phyloP scores from a whole-genome alignment of 2,888 invertebrate species.

The Diloba caeruleocephala region DNA sequence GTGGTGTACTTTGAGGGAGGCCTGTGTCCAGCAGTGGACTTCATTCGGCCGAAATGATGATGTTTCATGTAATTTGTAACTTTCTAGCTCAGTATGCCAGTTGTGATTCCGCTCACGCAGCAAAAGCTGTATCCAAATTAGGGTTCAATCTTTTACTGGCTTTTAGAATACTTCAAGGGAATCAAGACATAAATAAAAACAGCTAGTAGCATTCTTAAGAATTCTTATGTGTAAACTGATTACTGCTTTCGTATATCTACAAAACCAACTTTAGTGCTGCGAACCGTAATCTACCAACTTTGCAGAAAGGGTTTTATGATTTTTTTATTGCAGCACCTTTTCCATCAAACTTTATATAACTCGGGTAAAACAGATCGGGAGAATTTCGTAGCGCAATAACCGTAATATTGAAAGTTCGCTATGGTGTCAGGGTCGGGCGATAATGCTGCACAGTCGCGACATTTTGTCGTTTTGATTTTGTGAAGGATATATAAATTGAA shows the following conservation, averaged over 20 bases:
- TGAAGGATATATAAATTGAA: slow-evolving; percentile 5
- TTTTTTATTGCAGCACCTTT: slow-evolving; percentile 57
- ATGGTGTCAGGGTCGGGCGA: slow-evolving; percentile 32
- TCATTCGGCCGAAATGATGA: no score
- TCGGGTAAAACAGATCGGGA: slow-evolving; percentile 40
- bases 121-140: slow-evolving; percentile 10
- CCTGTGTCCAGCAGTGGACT: no score
- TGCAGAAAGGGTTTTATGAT: slow-evolving; percentile 57
- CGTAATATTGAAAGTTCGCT: slow-evolving; percentile 46
- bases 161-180: slow-evolving; percentile 15
- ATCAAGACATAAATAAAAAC: slow-evolving; percentile 40
- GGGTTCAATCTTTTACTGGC: slow-evolving; percentile 12
- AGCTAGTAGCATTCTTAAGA: slow-evolving; percentile 22
- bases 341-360: slow-evolving; percentile 54
- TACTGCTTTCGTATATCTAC: slow-evolving; percentile 40
- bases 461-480: slow-evolving; percentile 16
- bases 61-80: slow-evolving; percentile 2
- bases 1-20: no score
- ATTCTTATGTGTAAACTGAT: slow-evolving; percentile 47
- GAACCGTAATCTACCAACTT: slow-evolving; percentile 50
- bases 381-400: slow-evolving; percentile 41
- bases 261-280: slow-evolving; percentile 38
- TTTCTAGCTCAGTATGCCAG: neutral
- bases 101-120: slow-evolving; percentile 2
- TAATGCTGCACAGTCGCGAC: slow-evolving; percentile 20